Conservation (phyloP, 2,888 invertebrate genomes). For the Corbicula japonica region DNA sequence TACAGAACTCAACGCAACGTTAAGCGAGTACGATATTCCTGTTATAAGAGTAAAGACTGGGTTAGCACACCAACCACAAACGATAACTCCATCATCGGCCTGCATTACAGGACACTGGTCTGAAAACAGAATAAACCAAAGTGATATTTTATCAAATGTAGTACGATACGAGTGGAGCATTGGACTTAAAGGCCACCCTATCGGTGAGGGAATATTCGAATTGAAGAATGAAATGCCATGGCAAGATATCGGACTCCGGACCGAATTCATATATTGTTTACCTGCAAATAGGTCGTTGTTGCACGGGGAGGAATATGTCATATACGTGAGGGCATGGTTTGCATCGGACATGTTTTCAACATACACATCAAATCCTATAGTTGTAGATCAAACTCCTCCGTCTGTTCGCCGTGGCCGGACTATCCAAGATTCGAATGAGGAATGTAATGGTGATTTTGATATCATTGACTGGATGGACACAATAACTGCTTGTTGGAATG, state of each 20-base stretch:
- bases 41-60: constrained; percentile 31
- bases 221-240: constrained; percentile 48
- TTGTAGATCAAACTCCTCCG: constrained; percentile 68
- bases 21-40: background rate
- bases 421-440: constrained; percentile 60
- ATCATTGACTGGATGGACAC: constrained; percentile 58
- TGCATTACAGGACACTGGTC: constrained; percentile 59
- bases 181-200: constrained; percentile 44
- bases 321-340: constrained; percentile 69
- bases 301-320: constrained; percentile 42
- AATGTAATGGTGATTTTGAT: constrained; percentile 65
- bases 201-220: constrained; percentile 63
- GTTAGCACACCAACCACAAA: background rate
- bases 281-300: constrained; percentile 28
- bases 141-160: constrained; percentile 18
- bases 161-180: constrained; percentile 68
- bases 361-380: constrained; percentile 56
- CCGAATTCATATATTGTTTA: constrained; percentile 57
- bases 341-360: constrained; percentile 34
- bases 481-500: constrained; percentile 67
- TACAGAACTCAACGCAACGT: background rate
- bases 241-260: constrained; percentile 61
- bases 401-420: constrained; percentile 45
- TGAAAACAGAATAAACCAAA: background rate
- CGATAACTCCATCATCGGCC: constrained; percentile 46